Conservation (phyloP, 2,888 invertebrate genomes). For the Drosophila lacicola region DNA sequence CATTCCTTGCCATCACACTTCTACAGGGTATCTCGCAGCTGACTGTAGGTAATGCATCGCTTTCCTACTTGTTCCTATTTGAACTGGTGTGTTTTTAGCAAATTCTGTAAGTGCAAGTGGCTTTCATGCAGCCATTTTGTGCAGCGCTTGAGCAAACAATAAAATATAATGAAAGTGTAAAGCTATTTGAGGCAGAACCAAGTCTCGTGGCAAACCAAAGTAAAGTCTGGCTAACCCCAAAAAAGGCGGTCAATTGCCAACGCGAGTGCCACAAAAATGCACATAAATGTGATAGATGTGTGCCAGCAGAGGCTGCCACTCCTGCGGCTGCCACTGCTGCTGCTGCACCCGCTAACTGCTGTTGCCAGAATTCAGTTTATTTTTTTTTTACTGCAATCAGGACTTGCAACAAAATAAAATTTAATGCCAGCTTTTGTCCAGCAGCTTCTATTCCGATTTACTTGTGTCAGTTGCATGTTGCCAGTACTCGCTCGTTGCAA, state of each 20-base stretch:
- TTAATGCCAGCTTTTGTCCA: conserved; percentile 56
- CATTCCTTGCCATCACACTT: background rate
- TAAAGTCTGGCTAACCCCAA: conserved; percentile 34
- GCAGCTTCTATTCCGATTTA: conserved; percentile 30
- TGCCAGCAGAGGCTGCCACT: conserved; percentile 33
- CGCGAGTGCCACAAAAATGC: conserved; percentile 79
- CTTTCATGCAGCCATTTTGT: conserved; percentile 71
- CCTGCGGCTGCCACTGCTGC: conserved; percentile 3
- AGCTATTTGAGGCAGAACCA: conserved; percentile 61
- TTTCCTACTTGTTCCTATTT: conserved; percentile 37
- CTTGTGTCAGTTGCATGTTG: conserved; percentile 59
- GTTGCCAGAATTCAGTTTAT: conserved; percentile 11
- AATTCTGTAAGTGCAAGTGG: conserved; percentile 68
- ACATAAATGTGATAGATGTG: conserved; percentile 77
- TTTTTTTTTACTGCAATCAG: conserved; percentile 51
- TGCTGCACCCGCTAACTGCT: conserved; percentile 22
- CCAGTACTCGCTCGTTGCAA: conserved; percentile 14
- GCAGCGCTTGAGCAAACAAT: conserved; percentile 70
- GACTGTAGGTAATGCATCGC: background rate
- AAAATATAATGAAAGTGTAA: conserved; percentile 79
- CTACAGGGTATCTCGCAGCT: conserved; percentile 18
- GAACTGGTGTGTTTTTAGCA: conserved; percentile 55
- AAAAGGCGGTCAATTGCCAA: conserved; percentile 71
- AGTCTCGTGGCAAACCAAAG: conserved; percentile 18
- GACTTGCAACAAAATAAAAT: conserved; percentile 56